phyloP scores from a whole-genome alignment of 2,888 invertebrate genomes.

The Eristalis intricaria region DNA sequence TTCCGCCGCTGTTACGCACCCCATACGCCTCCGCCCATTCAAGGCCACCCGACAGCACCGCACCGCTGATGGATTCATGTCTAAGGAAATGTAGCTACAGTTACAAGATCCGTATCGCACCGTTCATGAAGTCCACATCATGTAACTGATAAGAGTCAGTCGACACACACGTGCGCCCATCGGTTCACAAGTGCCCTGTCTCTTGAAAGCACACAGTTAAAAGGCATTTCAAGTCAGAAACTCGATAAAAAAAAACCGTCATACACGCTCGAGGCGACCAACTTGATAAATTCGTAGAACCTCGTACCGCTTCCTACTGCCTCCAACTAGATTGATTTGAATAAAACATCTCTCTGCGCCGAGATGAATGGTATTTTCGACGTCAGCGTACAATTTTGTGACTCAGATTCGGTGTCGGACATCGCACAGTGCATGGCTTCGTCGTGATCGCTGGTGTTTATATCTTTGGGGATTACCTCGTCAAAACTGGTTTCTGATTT shows the following conservation, averaged over 20 bases:
- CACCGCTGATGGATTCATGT: background rate
- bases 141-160: background rate
- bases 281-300: background rate
- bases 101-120: background rate
- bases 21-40: background rate
- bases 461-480: conserved; percentile 13
- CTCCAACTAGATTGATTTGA: background rate
- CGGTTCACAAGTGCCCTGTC: background rate
- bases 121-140: background rate
- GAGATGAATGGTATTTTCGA: background rate
- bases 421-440: background rate
- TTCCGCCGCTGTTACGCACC: background rate
- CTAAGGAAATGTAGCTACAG: background rate
- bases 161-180: background rate
- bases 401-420: background rate
- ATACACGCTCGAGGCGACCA: background rate
- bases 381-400: background rate
- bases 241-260: background rate
- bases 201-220: background rate
- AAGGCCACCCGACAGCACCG: background rate
- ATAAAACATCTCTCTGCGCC: background rate
- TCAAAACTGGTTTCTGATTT: conserved; percentile 24
- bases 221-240: background rate
- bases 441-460: background rate
- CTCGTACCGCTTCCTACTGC: background rate